phyloP scores from a whole-genome alignment of 37 sponge, comb jelly and placozoan genomes.

The Hexactinellida sp. region DNA sequence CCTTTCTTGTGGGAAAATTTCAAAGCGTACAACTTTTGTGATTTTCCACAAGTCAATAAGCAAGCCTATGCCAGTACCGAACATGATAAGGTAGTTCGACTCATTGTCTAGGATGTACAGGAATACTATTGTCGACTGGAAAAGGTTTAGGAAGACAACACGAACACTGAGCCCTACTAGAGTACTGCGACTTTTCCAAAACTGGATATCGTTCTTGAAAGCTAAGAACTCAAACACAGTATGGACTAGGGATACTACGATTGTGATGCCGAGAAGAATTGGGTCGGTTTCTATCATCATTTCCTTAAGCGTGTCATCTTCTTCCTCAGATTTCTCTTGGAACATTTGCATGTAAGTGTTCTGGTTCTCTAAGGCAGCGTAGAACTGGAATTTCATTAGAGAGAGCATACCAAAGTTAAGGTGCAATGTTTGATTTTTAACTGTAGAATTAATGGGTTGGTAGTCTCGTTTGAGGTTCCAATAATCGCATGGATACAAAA shows the following conservation, averaged over 20 bases:
- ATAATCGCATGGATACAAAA: slow-evolving; percentile 83
- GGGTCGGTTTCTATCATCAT: slow-evolving; percentile 92
- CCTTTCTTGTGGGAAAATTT: slow-evolving; percentile 40
- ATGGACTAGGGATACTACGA: slow-evolving; percentile 77
- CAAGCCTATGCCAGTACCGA: slow-evolving; percentile 65
- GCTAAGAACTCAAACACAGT: slow-evolving; percentile 96
- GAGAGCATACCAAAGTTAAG: slow-evolving; percentile 60
- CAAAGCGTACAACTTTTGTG: slow-evolving; percentile 76
- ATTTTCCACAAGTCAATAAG: slow-evolving; percentile 91
- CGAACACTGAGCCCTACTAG: slow-evolving; percentile 89
- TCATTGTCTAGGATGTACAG: slow-evolving; percentile 96
- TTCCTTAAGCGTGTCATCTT: slow-evolving; percentile 91
- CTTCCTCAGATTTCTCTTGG: slow-evolving; percentile 63
- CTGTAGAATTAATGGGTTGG: slow-evolving; percentile 81
- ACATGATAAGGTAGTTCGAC: slow-evolving; percentile 74
- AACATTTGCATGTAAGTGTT: slow-evolving; percentile 60
- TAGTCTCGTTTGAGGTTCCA: slow-evolving; percentile 91
- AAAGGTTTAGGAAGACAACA: slow-evolving; percentile 80
- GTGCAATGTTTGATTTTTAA: slow-evolving; percentile 39
- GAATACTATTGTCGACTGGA: slow-evolving; percentile 82
- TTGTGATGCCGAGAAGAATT: slow-evolving; percentile 76
- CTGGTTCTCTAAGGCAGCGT: slow-evolving; percentile 56
- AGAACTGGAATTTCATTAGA: slow-evolving; percentile 84
- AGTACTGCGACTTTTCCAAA: slow-evolving; percentile 76
- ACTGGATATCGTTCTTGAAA: slow-evolving; percentile 99